These are phyloP conservation scores for Semaprochilodus insignis DNA, from an alignment of 2,797 vertebrate genomes.

Conservation along the genomic window DNA sequence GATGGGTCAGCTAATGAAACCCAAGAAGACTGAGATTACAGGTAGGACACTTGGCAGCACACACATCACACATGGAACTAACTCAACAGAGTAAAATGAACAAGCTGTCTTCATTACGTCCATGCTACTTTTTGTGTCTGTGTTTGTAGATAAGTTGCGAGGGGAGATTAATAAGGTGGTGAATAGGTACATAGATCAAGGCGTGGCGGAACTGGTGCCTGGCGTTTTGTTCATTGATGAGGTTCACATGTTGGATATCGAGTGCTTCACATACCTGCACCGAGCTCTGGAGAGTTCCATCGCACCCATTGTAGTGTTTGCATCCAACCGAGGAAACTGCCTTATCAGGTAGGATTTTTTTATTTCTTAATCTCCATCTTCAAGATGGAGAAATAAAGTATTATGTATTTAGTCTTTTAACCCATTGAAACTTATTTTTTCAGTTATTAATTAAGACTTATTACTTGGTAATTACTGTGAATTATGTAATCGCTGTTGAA, in stretches of 20 bases:
- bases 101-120: background rate
- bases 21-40: slow-evolving; percentile 99
- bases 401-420: background rate
- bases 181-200: slow-evolving; percentile 98
- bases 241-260: slow-evolving; percentile 99
- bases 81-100: background rate
- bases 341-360: slow-evolving; percentile 84
- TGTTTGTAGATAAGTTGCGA: slow-evolving; percentile 90
- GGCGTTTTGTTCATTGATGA: slow-evolving; percentile 97
- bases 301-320: slow-evolving; percentile 96
- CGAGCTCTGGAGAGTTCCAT: slow-evolving; percentile 95
- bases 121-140: background rate
- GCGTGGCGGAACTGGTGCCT: slow-evolving; percentile 94
- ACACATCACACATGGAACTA: background rate
- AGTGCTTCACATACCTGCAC: slow-evolving; percentile 98
- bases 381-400: background rate
- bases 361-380: background rate
- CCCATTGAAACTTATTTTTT: background rate
- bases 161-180: slow-evolving; percentile 99
- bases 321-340: slow-evolving; percentile 97
- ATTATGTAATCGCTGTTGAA: too few species aligned
- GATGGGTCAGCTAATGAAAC: slow-evolving; percentile 99
- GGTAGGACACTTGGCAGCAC: slow-evolving; percentile 73
- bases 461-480: too few species aligned
- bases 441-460: background rate